Base-by-base conservation (phyloP, 2,113 vertebrate species). In the Siniperca knerii region DNA sequence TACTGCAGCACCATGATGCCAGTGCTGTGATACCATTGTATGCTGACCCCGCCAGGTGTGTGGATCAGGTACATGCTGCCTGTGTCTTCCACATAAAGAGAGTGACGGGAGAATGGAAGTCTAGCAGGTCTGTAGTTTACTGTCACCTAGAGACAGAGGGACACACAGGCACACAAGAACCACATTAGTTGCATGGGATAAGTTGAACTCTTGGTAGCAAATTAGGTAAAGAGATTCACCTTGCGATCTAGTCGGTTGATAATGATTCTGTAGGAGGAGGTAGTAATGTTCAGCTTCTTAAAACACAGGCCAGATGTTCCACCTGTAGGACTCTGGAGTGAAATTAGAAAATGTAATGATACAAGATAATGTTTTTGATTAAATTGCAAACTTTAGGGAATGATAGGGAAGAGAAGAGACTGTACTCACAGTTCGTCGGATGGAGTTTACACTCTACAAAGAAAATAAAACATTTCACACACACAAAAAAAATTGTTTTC, bases 11-110 rank as follows among this genome's bases (percentile, higher is more conserved):
- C 97, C 90, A 98, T 95, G 90, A 99, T 97, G 66, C 98, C 98
- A 3, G 98, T 99, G 91, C 98, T 90, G 72, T 99, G 98, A 95
- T 98, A 97, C 98, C 98, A 99, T 87, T 98, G 98, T 82, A 99
- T 96, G 84, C 91, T 96, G 50, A 99, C 93, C 4, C 97, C 97
- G n/a, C 97, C 95, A 70, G 98, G 97, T 29, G 98, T 99, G 33
- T 96, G 95, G 84, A 99, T 92, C 25, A 97, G 92, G 64, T 99
- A 99, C 98, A 99, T 98, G 55, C 96, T 96, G 57, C 98, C 98
- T 21, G 98, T 99, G 86, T 99, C 98, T 79, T 98, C 97, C 91
- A 99, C 93, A 48, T 93, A 95, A 74, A 99, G 90, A 6, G 96
- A 96, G 73, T 97, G 94, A 84, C 95, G 97, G 57, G 96, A 96